Percentiles rank a stretch among this genome's conserved stretches.
Evolutionary conservation across 2,888 invertebrate genomes (phyloP).

Genomic region (Metopia argyrocephala): DNA sequence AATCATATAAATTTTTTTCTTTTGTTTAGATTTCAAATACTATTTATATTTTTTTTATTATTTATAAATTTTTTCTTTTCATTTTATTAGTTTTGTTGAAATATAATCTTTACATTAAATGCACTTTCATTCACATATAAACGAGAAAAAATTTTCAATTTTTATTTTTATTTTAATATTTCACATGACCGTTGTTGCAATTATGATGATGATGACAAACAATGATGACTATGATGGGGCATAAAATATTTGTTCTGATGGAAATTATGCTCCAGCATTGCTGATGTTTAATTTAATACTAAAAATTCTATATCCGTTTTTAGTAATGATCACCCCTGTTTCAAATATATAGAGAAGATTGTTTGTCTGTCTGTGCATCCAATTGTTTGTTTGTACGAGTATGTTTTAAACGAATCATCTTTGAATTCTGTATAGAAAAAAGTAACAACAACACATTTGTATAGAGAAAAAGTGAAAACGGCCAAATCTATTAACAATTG

Average conservation of each 20-base stretch:
- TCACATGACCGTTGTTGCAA: not conserved
- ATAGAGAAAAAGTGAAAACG: not conserved
- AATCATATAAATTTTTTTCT: constrained; percentile 20
- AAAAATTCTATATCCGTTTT: constrained; percentile 54
- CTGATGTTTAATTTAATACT: constrained; percentile 60
- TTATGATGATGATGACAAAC: not conserved
- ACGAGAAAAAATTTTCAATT: no score
- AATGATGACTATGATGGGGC: not conserved
- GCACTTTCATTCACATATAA: no score
- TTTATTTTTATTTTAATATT: no score
- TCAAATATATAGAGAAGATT: constrained; percentile 9
- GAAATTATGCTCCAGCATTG: constrained; percentile 56
- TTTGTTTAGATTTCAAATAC: constrained; percentile 8
- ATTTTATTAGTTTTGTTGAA: constrained; percentile 9
- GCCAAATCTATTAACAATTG: constrained; percentile 51
- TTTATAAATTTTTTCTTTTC: not conserved
- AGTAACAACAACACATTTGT: constrained; percentile 34
- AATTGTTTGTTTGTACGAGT: constrained; percentile 26
- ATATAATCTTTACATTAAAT: constrained; percentile 42
- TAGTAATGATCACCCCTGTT: constrained; percentile 49
- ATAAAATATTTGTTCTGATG: constrained; percentile 9
- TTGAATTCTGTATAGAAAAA: constrained; percentile 11
- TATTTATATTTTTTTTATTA: constrained; percentile 3
- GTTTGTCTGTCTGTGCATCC: constrained; percentile 25
- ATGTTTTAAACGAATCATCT: constrained; percentile 31